phyloP scores from a whole-genome alignment of 2,888 invertebrate genomes.

The Patella ulyssiponensis region DNA sequence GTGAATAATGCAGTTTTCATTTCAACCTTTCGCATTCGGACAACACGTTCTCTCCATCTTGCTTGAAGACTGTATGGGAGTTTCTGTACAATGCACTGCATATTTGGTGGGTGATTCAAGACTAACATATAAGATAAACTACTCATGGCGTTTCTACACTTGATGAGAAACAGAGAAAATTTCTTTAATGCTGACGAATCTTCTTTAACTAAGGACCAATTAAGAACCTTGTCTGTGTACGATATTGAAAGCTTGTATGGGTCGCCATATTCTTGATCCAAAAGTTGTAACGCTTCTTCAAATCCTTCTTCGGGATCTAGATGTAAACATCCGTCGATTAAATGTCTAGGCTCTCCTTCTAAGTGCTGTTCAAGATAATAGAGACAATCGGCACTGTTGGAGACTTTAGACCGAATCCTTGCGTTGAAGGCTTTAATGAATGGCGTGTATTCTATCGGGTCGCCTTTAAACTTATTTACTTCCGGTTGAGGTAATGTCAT shows the following conservation, averaged over 20 bases:
- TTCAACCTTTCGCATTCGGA: neutral
- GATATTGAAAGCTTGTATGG: constrained; percentile 4
- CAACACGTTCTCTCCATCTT: neutral
- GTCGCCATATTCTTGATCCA: constrained; percentile 17
- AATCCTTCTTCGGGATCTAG: constrained; percentile 13
- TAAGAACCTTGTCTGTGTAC: neutral
- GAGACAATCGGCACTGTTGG: constrained; percentile 18
- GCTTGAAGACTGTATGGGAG: neutral
- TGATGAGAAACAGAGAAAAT: neutral
- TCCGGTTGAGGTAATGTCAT: constrained; percentile 23
- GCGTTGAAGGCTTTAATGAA: constrained; percentile 25
- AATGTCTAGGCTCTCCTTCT: constrained; percentile 15
- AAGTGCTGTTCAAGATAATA: constrained; percentile 21
- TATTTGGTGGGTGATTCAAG: neutral
- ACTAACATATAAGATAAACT: neutral
- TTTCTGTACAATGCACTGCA: constrained; percentile 16
- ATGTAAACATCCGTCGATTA: constrained; percentile 5
- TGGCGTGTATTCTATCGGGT: constrained; percentile 28
- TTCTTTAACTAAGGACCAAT: neutral
- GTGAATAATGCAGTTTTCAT: neutral
- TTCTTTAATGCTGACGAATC: neutral
- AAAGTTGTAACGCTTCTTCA: neutral
- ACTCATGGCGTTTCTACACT: neutral
- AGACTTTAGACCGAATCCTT: constrained; percentile 15
- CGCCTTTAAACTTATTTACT: constrained; percentile 34